Conservation (phyloP, 2,888 invertebrate species). For the Xestia c-nigrum region DNA sequence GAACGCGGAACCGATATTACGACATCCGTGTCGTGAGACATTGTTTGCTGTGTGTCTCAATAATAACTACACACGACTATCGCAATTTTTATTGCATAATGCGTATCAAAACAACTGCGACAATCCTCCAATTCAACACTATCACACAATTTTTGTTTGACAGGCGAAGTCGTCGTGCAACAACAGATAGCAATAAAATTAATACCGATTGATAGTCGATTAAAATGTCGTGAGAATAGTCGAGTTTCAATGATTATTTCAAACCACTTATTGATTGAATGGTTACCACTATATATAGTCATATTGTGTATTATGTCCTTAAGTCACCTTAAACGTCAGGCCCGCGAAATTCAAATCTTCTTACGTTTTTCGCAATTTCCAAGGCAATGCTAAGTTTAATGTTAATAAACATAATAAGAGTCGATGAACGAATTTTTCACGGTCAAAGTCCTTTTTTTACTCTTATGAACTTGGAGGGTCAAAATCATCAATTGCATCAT, state of each 20-base stretch:
- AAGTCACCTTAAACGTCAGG: no score
- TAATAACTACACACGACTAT: slow-evolving; percentile 74
- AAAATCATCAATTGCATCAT: no score
- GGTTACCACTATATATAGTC: no score
- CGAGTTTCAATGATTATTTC: not conserved
- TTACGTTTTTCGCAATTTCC: no score
- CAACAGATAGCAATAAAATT: slow-evolving; percentile 9
- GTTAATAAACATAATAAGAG: no score
- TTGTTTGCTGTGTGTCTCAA: slow-evolving; percentile 75
- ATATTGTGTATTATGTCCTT: no score
- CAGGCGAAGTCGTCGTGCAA: not conserved
- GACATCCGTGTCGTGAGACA: slow-evolving; percentile 86
- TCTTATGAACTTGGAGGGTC: no score
- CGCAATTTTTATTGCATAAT: slow-evolving; percentile 83
- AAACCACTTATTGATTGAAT: no score
- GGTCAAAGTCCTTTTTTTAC: no score
- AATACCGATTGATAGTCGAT: not conserved
- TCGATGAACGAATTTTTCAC: no score
- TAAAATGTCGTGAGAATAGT: not conserved
- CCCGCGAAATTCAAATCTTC: no score
- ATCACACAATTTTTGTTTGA: slow-evolving; percentile 44
- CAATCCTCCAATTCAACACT: slow-evolving; percentile 70
- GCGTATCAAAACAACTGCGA: slow-evolving; percentile 79
- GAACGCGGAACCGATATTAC: slow-evolving; percentile 86
- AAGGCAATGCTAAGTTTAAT: no score